These are phyloP conservation scores for Steinernema hermaphroditum DNA, from an alignment of 2,888 invertebrate species.

Conservation along the genomic window DNA sequence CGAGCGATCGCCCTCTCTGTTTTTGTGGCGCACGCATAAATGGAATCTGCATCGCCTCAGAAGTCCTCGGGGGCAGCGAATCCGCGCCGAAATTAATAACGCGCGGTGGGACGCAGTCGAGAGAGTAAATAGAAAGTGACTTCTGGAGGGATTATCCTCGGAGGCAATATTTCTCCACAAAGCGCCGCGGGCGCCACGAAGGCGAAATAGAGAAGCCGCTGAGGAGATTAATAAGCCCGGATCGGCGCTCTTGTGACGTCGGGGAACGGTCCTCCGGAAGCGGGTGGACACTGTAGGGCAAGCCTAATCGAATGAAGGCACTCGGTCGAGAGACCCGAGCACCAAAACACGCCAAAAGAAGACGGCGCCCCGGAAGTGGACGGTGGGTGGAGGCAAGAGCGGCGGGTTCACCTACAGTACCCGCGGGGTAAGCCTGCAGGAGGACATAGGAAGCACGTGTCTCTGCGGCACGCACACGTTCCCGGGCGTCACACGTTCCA, in stretches of 20 bases:
- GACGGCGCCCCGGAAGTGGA: too few species aligned
- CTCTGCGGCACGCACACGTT: too few species aligned
- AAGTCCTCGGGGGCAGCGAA: not conserved
- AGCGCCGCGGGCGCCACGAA: not conserved
- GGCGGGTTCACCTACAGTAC: too few species aligned
- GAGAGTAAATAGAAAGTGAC: not conserved
- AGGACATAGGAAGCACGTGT: too few species aligned
- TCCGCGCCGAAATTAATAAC: not conserved
- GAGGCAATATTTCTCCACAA: conserved; percentile 11
- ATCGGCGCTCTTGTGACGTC: not conserved
- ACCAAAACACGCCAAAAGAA: too few species aligned
- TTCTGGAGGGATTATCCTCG: conserved; percentile 13
- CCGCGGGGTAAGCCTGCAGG: too few species aligned
- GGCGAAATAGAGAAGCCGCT: conserved; percentile 18
- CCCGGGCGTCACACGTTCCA: too few species aligned
- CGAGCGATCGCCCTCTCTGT: conserved; percentile 1
- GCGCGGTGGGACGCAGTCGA: not conserved
- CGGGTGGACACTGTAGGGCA: too few species aligned
- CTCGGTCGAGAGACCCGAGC: too few species aligned
- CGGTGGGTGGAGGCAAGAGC: too few species aligned
- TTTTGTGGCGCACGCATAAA: conserved; percentile 13
- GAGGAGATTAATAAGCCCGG: conserved; percentile 6
- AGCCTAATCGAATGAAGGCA: too few species aligned
- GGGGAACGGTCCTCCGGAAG: too few species aligned
- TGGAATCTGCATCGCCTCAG: not conserved